phyloP scores from a whole-genome alignment of 2,113 vertebrate species.

The Oncorhynchus masou region DNA sequence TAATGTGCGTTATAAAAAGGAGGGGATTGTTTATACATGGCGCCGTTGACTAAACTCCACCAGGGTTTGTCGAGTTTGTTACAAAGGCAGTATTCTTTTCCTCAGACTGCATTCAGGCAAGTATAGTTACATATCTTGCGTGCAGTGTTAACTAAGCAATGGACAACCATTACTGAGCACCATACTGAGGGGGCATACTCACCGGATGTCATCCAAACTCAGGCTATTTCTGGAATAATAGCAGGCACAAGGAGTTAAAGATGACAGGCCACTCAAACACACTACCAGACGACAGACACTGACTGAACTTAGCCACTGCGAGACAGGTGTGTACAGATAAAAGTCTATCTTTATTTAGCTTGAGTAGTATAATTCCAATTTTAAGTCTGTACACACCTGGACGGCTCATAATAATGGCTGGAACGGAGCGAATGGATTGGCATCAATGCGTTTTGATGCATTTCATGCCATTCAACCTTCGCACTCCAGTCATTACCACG shows the following conservation, averaged over 20 bases:
- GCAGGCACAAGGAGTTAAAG: constrained; percentile 78
- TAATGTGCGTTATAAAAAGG: no score
- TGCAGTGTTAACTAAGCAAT: constrained; percentile 51
- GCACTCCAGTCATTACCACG: no score
- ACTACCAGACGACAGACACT: constrained; percentile 1
- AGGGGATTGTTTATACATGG: no score
- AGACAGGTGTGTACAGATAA: background rate
- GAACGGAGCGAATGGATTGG: no score
- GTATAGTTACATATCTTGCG: constrained; percentile 53
- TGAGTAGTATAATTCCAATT: background rate
- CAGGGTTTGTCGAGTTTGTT: constrained; percentile 25
- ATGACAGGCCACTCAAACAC: constrained; percentile 55
- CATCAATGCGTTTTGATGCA: no score
- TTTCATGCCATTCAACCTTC: no score
- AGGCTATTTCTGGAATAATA: constrained; percentile 98
- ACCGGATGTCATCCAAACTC: constrained; percentile 98
- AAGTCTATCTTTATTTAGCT: background rate
- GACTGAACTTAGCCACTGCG: background rate
- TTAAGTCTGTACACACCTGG: background rate
- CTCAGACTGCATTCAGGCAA: constrained; percentile 44
- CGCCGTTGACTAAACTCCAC: no score
- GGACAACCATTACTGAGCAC: constrained; percentile 63
- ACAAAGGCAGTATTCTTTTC: constrained; percentile 55
- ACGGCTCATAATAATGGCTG: background rate
- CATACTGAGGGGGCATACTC: constrained; percentile 81